Evolutionary conservation across 2,113 vertebrate genomes (phyloP).

Genomic region (Centropristis striata): DNA sequence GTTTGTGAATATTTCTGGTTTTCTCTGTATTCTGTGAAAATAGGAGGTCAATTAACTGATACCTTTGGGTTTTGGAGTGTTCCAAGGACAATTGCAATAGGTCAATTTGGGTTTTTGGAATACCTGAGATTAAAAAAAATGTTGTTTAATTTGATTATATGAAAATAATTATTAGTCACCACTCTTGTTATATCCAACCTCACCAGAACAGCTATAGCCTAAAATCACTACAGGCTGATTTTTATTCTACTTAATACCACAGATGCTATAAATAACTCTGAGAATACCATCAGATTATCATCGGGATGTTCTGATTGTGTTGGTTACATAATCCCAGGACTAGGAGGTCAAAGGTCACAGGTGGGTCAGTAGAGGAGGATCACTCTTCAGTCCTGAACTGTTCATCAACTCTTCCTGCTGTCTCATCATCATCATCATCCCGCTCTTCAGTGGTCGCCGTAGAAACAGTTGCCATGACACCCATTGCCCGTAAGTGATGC

Average conservation of each 20-base stretch:
- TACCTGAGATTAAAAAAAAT: no score
- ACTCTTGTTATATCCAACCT: not conserved
- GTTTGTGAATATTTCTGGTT: not conserved
- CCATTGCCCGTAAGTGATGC: slow-evolving; percentile 78
- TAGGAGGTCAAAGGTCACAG: slow-evolving; percentile 50
- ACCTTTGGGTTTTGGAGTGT: not conserved
- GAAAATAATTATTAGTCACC: not conserved
- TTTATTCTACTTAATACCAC: not conserved
- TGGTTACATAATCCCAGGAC: slow-evolving; percentile 7
- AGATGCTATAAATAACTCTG: not conserved
- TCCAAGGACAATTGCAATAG: not conserved
- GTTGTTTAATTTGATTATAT: no score
- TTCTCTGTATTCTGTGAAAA: not conserved
- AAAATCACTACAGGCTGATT: not conserved
- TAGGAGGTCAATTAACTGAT: not conserved
- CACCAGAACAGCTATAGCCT: no score
- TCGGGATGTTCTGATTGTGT: not conserved
- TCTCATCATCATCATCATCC: slow-evolving; percentile 66
- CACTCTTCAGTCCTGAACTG: slow-evolving; percentile 40
- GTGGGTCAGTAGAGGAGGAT: slow-evolving; percentile 18
- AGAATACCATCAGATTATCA: not conserved
- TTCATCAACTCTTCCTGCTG: slow-evolving; percentile 56
- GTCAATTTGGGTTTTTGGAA: not conserved
- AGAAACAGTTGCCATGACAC: slow-evolving; percentile 81
- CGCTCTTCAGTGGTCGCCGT: slow-evolving; percentile 71